Percentiles rank a stretch among this genome's conserved stretches.
These are phyloP conservation scores for Nowickia ferox DNA, from an alignment of 2,888 invertebrate species.

Conservation along the genomic window DNA sequence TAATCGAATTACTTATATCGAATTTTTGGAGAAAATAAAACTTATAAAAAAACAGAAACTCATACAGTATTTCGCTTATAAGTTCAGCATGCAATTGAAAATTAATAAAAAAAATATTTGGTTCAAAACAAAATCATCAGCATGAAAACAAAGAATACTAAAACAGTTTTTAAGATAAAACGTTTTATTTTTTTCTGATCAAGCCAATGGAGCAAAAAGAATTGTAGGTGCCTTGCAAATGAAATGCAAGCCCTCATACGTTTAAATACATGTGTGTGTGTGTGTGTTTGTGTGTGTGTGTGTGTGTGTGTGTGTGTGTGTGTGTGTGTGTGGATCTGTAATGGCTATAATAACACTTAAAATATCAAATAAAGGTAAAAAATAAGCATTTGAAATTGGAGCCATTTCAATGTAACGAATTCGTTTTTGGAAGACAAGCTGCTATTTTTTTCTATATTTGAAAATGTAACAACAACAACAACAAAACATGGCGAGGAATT, in stretches of 20 bases:
- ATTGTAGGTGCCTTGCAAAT: constrained; percentile 28
- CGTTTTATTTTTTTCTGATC: background rate
- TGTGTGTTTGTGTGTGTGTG: background rate
- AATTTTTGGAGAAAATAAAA: no score
- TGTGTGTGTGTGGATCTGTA: constrained; percentile 9
- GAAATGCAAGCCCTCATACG: background rate
- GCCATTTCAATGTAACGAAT: constrained; percentile 50
- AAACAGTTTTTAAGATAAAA: constrained; percentile 21
- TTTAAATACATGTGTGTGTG: background rate
- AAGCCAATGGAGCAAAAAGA: background rate
- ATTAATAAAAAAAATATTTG: constrained; percentile 9
- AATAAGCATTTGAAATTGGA: constrained; percentile 57
- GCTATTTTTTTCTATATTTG: background rate
- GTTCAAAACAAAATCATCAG: constrained; percentile 9
- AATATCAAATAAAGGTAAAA: constrained; percentile 65
- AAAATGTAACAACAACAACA: background rate
- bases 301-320: background rate
- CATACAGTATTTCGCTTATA: background rate
- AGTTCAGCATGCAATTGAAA: constrained; percentile 23
- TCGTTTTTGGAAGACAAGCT: constrained; percentile 48
- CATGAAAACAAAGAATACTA: background rate
- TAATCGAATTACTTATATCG: no score
- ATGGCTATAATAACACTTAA: constrained; percentile 59
- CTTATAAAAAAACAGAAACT: no score
- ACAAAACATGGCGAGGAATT: constrained; percentile 57